Conservation (phyloP, 2,888 invertebrate species). For the Fragum whitleyi region DNA sequence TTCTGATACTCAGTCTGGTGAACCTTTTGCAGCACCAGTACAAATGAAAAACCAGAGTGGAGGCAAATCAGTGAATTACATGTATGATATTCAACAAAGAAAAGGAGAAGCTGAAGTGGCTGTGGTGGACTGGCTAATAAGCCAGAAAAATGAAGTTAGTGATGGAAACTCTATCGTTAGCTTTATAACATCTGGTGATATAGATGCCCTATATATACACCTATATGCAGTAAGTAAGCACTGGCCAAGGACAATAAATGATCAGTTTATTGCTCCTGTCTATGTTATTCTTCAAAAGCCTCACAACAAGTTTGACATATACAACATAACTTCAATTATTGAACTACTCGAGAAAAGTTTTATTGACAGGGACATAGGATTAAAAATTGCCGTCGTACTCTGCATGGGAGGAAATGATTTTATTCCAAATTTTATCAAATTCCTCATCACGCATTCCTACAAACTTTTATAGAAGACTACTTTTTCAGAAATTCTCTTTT, state of each 20-base stretch:
- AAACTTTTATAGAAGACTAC: background rate
- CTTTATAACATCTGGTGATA: conserved; percentile 28
- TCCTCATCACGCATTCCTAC: background rate
- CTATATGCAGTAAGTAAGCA: background rate
- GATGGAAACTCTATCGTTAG: conserved; percentile 9
- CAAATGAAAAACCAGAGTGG: background rate
- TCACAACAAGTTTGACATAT: conserved; percentile 11
- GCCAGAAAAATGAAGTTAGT: background rate
- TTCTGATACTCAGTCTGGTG: background rate
- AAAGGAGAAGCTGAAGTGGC: conserved; percentile 34
- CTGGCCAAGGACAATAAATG: background rate
- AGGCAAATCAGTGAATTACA: background rate
- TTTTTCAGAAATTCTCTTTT: too few species aligned
- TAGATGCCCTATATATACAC: conserved; percentile 26
- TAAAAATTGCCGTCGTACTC: conserved; percentile 11
- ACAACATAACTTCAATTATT: conserved; percentile 25
- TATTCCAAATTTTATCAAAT: conserved; percentile 14
- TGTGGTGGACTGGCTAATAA: background rate
- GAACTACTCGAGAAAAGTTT: background rate
- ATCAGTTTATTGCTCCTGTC: background rate
- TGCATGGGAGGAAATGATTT: conserved; percentile 30
- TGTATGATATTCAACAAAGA: background rate
- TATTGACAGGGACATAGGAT: background rate
- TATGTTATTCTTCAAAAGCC: conserved; percentile 22
- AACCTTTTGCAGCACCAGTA: background rate